Base-by-base conservation (phyloP, 2,888 invertebrate genomes). In the Sinotaia quadrata region DNA sequence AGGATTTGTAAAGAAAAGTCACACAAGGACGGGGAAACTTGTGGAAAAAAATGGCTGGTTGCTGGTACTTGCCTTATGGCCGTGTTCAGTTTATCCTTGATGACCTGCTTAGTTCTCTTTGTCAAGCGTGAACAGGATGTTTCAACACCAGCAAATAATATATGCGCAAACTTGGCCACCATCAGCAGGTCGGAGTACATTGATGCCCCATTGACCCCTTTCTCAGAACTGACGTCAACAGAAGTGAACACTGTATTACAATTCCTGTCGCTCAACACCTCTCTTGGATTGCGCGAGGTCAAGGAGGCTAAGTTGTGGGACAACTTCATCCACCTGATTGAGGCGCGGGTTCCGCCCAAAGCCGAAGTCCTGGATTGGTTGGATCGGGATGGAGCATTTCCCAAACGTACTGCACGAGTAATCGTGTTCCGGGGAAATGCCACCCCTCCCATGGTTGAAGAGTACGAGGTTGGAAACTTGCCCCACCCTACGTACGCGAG, bases 271-370 rank as follows among this genome's bases (percentile, higher is more conserved):
- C 31, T 44, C 24, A 71, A 79, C 21, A 41, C 67, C 54, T 57
- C 60, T n/a, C 61, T 84, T 8, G 60, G 74, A 10, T 67, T 85
- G 15, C 73, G 72, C 1, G 58, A 62, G 18, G 75, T 78, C 8
- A 71, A 77, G 33, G 37, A 66, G 18, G 81, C 79, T 15, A 57
- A 56, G 18, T 66, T 83, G 15, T 74, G 72, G 37, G 77, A 79
- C 36, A 83, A 79, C 57, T 83, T 78, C 56, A 80, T 85, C 51
- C 83, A 82, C 67, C 71, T 80, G 18, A 81, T 85, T 24, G 84
- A 85, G 66, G 69, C 81, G 44, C 73, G 79, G 37, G 69, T 78
- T 15, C 80, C 82, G 0, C 73, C 71, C 10, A 85, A 85, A 49
- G 61, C 68, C 2, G 72, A 75, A 3, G 81, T 82, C 4, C 54